Percentiles rank a stretch among this genome's conserved stretches.
phyloP scores from a whole-genome alignment of 2,888 invertebrate genomes.

The Apotomis turbidana region DNA sequence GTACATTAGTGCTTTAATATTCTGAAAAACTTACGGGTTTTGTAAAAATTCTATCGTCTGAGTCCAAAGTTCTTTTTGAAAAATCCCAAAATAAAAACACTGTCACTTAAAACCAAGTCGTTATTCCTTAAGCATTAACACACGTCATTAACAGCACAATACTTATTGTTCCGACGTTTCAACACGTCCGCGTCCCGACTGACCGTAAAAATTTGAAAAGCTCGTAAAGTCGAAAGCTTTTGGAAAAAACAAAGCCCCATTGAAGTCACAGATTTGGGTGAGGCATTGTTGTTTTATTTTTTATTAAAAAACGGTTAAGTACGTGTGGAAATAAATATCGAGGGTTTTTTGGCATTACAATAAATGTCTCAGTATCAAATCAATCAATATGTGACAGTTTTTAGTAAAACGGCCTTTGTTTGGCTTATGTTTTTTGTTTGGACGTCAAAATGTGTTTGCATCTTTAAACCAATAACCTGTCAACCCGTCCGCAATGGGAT shows the following conservation, averaged over 20 bases:
- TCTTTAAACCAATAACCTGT: too few relatives aligned
- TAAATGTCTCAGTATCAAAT: too few relatives aligned
- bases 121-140: constrained; percentile 16
- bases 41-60: too few relatives aligned
- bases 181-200: constrained; percentile 21
- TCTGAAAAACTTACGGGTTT: too few relatives aligned
- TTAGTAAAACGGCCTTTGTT: too few relatives aligned
- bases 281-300: constrained; percentile 25
- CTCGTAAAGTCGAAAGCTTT: constrained; percentile 30
- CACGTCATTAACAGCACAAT: constrained; percentile 29
- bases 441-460: too few relatives aligned
- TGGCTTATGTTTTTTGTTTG: too few relatives aligned
- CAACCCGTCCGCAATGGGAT: too few relatives aligned
- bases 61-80: constrained; percentile 9
- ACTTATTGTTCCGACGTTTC: constrained; percentile 31
- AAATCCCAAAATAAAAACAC: constrained; percentile 1
- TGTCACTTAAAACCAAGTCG: constrained; percentile 3
- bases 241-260: constrained; percentile 36
- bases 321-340: not conserved
- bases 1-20: too few relatives aligned
- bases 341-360: not conserved
- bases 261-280: constrained; percentile 30
- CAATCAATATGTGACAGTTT: too few relatives aligned
- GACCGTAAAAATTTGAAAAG: constrained; percentile 34
- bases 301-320: not conserved